Evolutionary conservation across 2,113 vertebrate genomes (phyloP).

Genomic region (Phrynosoma platyrhinos): DNA sequence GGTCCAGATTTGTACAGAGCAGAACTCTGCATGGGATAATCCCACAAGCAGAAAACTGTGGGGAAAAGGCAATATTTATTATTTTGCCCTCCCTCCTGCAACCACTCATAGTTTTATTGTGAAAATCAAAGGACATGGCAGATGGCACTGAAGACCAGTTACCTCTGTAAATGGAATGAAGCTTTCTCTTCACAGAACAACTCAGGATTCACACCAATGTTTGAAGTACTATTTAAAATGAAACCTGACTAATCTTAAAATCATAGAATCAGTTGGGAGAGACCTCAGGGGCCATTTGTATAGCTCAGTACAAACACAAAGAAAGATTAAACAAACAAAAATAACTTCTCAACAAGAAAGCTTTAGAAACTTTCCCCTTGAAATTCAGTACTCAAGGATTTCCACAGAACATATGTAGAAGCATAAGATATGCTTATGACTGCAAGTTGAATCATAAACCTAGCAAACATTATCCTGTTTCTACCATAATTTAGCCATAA

Average conservation of each 20-base stretch:
- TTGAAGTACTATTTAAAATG: background rate
- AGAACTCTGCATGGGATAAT: background rate
- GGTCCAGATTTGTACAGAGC: background rate
- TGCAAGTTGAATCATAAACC: background rate
- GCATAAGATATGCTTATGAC: background rate
- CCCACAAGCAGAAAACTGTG: background rate
- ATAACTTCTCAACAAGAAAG: constrained; percentile 13
- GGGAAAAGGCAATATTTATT: background rate
- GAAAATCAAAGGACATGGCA: background rate
- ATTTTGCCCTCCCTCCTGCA: background rate
- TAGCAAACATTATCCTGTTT: constrained; percentile 41
- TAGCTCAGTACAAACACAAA: no score
- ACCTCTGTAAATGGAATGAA: no score
- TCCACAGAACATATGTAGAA: background rate
- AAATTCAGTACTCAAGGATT: background rate
- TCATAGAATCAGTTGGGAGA: no score
- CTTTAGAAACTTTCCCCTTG: background rate
- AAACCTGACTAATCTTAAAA: background rate
- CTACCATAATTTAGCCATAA: background rate
- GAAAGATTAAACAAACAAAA: constrained; percentile 29
- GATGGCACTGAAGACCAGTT: background rate
- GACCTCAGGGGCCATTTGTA: background rate
- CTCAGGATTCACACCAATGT: background rate
- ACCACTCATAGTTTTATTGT: background rate
- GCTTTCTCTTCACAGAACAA: background rate